Base-by-base conservation (phyloP, 2,888 invertebrate genomes). In the Drosophila emarginata region DNA sequence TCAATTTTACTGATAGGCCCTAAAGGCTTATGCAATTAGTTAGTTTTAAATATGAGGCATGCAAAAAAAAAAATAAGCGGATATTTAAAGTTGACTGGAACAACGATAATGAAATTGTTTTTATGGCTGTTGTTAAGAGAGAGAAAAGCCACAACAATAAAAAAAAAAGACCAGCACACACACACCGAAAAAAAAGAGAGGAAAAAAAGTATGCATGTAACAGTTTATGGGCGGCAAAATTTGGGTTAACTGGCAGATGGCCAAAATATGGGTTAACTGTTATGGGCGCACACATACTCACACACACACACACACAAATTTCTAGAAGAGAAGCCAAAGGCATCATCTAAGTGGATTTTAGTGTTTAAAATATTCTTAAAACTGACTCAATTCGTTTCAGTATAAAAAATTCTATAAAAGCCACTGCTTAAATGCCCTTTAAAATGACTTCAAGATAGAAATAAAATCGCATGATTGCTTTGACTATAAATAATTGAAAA, bases 1-100 rank as follows among this genome's bases (percentile, higher is more conserved):
- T 76, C 32, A 64, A 78, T 82, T 74, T 58, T 14, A 23, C 39
- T 26, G 12, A 62, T 21, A 39, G n/a, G 23, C 64, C 15, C 28
- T 18, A 12, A 4, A 45, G 45, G 45, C 18, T 56, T 61, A 37
- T 23, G 57, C 7, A 6, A 45, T 45, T 45, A 45, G 45, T 45
- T 18, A 23, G 50, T 61, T 67, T 72, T 54, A 37, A 54, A 54
- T 11, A 32, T 32, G 11, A 32, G 32, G 32, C 11, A 45, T 21
- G 21, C 11, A 28, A 32, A 32, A 32, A n/a, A n/a, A n/a, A 53
- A 14, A n/a, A 23, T 3, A 28, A 28, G 26, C 52, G 52, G 52
- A 26, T 28, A 15, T 26, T 28, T 26, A 53, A 53, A 28, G 32
- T 11, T 36, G 32, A 7, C 18, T 32, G 36, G 21, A 61, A 32